These are phyloP conservation scores for Zeus faber DNA, from an alignment of 2,113 vertebrate species.

Conservation along the genomic window DNA sequence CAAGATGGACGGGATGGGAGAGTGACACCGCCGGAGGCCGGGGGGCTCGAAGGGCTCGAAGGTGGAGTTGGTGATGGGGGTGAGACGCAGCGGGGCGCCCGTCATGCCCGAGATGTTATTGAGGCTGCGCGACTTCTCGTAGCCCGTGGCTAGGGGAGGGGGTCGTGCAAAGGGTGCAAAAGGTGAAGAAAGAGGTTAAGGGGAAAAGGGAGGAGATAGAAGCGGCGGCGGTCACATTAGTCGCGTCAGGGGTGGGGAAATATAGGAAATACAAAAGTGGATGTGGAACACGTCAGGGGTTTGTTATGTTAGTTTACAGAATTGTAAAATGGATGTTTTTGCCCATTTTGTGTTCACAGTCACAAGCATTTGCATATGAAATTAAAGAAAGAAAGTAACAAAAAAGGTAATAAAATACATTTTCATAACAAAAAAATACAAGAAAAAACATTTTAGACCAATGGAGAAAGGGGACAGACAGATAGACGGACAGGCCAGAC, in stretches of 20 bases:
- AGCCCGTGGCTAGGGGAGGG: constrained; percentile 73
- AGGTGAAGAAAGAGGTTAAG: neutral
- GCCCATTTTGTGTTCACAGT: constrained; percentile 55
- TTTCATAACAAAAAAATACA: constrained; percentile 36
- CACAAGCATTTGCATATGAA: constrained; percentile 52
- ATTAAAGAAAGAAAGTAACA: constrained; percentile 30
- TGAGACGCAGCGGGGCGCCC: constrained; percentile 81
- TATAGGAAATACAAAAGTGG: neutral
- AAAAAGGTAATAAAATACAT: neutral
- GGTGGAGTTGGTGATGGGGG: constrained; percentile 79
- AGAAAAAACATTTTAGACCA: constrained; percentile 45
- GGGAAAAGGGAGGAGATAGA: constrained; percentile 1
- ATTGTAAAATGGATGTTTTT: constrained; percentile 51
- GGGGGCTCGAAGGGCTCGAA: constrained; percentile 80
- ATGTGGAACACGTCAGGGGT: neutral
- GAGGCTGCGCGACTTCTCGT: constrained; percentile 92
- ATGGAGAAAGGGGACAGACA: constrained; percentile 52
- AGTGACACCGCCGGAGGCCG: constrained; percentile 82
- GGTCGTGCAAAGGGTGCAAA: neutral
- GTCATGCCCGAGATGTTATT: constrained; percentile 91
- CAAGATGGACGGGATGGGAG: constrained; percentile 89
- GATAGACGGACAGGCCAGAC: constrained; percentile 41
- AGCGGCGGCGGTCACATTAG: neutral
- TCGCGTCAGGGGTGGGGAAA: neutral
- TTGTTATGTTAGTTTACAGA: constrained; percentile 15